These are phyloP conservation scores for Sycophila sp. DNA, from an alignment of 1,140 invertebrate species.

Conservation along the genomic window DNA sequence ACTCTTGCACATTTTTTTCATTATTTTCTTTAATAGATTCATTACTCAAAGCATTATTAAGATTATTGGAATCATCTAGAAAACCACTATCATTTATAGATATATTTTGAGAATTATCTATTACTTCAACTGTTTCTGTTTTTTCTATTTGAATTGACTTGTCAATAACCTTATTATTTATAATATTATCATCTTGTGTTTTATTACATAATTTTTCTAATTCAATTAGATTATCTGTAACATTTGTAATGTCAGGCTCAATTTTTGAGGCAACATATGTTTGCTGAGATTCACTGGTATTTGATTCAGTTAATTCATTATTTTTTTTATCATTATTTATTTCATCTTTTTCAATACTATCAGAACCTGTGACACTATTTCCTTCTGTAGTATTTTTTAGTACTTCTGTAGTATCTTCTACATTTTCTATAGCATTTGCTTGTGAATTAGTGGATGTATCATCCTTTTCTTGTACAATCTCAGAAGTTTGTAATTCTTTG, in stretches of 20 bases:
- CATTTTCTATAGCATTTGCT: too few relatives aligned
- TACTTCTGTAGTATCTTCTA: too few relatives aligned
- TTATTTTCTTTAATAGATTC: background rate
- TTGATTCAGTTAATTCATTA: background rate
- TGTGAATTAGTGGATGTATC: too few relatives aligned
- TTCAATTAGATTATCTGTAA: background rate
- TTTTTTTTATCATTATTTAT: background rate
- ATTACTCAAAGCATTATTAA: background rate
- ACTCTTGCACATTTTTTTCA: background rate
- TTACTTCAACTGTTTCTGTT: background rate
- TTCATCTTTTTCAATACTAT: background rate
- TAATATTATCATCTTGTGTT: background rate
- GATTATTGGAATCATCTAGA: constrained; percentile 33
- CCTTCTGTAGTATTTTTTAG: too few relatives aligned
- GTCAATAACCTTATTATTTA: constrained; percentile 14
- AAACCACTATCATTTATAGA: constrained; percentile 23
- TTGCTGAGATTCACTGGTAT: background rate
- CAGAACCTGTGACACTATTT: too few relatives aligned
- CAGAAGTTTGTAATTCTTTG: too few relatives aligned
- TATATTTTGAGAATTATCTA: constrained; percentile 9
- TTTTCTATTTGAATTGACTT: constrained; percentile 14
- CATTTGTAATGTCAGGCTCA: background rate
- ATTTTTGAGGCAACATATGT: background rate
- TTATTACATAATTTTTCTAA: background rate
- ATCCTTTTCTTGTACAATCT: too few relatives aligned